Conservation (phyloP, 2,113 vertebrate genomes). For the Channa maculata region DNA sequence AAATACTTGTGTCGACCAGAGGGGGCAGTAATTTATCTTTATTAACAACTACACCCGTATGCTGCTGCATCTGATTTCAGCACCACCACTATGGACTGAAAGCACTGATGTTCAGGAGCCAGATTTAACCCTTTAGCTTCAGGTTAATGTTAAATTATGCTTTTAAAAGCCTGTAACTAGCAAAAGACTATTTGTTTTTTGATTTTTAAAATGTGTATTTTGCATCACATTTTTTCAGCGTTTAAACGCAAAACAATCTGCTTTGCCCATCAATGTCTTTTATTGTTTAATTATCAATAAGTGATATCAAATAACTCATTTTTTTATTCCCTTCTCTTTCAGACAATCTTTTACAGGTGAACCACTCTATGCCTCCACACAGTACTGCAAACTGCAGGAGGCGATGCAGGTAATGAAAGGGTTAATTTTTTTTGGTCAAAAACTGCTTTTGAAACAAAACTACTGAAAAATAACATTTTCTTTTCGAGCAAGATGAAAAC, state of each 20-base stretch:
- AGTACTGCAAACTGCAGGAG: not conserved
- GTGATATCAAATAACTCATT: not conserved
- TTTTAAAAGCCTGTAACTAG: constrained; percentile 1
- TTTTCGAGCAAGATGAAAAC: fast-evolving
- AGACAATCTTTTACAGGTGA: constrained; percentile 23
- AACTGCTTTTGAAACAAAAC: not conserved
- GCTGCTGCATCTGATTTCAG: constrained; percentile 54
- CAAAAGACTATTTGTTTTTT: fast-evolving
- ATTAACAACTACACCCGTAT: not conserved
- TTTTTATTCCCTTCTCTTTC: constrained; percentile 31
- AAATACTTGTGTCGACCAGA: constrained; percentile 49
- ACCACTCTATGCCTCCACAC: not conserved
- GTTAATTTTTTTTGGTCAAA: constrained; percentile 48
- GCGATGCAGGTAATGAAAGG: constrained; percentile 62
- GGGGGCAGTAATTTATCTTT: constrained; percentile 59
- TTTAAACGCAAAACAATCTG: not conserved
- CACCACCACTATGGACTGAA: constrained; percentile 66
- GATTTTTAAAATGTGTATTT: not conserved
- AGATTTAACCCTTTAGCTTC: constrained; percentile 75
- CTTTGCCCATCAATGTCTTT: not conserved
- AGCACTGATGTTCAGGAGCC: constrained; percentile 1
- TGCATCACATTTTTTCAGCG: not conserved
- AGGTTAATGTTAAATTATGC: constrained; percentile 20
- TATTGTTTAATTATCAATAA: too few species aligned
- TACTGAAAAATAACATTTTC: not conserved